Conservation (phyloP, 2,797 vertebrate genomes). For the Serranus cabrilla region DNA sequence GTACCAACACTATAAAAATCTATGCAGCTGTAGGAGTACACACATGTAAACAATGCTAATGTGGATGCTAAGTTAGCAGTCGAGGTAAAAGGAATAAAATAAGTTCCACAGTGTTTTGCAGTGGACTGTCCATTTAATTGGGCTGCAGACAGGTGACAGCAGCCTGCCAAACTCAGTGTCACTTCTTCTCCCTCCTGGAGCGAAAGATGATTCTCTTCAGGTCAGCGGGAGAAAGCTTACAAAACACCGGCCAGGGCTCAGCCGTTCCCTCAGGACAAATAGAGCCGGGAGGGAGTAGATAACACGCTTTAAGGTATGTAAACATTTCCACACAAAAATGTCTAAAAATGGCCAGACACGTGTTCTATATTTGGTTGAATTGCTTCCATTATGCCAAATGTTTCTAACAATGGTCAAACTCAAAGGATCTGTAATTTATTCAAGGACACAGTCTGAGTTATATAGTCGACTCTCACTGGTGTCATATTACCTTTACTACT, state of each 20-base stretch:
- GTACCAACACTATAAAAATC: slow-evolving; percentile 8
- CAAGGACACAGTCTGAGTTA: too few species aligned
- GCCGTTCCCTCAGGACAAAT: not conserved
- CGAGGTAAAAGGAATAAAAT: not conserved
- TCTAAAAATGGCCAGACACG: too few species aligned
- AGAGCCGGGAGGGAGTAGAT: slow-evolving; percentile 7
- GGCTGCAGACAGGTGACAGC: slow-evolving; percentile 39
- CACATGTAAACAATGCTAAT: slow-evolving; percentile 10
- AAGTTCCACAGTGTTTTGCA: not conserved
- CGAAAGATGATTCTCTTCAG: slow-evolving; percentile 36
- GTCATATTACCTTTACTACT: too few species aligned
- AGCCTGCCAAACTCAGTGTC: slow-evolving; percentile 32
- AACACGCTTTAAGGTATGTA: not conserved
- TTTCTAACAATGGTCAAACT: too few species aligned
- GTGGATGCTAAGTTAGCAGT: not conserved
- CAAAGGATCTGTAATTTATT: too few species aligned
- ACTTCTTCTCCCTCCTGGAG: slow-evolving; percentile 20
- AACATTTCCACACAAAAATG: too few species aligned
- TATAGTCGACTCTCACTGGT: too few species aligned
- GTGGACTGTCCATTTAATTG: slow-evolving; percentile 35
- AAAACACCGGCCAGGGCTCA: slow-evolving; percentile 22
- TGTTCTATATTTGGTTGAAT: too few species aligned
- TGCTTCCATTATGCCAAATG: too few species aligned
- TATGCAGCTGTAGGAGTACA: slow-evolving; percentile 14
- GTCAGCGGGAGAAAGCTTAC: slow-evolving; percentile 42